Base-by-base conservation (phyloP, 2,888 invertebrate genomes). In the Fabriciana adippe region DNA sequence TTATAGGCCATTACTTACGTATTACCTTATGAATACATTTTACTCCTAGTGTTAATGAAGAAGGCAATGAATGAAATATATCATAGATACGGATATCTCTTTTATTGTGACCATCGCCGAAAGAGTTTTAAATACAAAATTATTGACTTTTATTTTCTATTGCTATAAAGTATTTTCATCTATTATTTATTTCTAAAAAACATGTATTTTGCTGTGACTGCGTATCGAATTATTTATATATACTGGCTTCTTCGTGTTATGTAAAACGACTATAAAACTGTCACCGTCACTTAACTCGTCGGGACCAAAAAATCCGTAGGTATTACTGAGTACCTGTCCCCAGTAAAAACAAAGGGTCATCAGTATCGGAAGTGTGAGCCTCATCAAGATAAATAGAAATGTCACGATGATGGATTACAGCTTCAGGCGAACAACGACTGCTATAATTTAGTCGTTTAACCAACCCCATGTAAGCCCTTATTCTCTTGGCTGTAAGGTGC, bases 301-400 rank as follows among this genome's bases (percentile, higher is more conserved):
- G 67, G 64, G 47, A 48, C 53, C 62, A 68, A 69, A 71, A 71
- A 72, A 68, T 63, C 35, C 61, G 61, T 69, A 69, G 69, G 65
- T 72, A 69, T 72, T 60, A 65, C 70, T 57, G 62, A 67, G 70
- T 70, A 70, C 71, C 71, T 72, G 69, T 69, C 64, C 64, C 67
- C 67, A 71, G 69, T 69, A 85, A 87, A 85, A 86, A 85, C 81
- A 87, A 82, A 83, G 80, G 75, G 74, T 84, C 86, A 89, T 90
- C 88, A 88, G 82, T 82, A 84, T 82, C 83, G 87, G 87, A 90
- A 89, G 88, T 88, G 85, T 80, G 80, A 78, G 81, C 76, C 86
- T 90, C 86, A 90, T 90, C 88, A 89, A 87, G 90, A 91, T 91
- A 90, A 91, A 90, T 90, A 90, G 88, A 89, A 89, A 86, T 79